Base-by-base conservation (phyloP, 2,113 vertebrate genomes). In the Verasper variegatus region DNA sequence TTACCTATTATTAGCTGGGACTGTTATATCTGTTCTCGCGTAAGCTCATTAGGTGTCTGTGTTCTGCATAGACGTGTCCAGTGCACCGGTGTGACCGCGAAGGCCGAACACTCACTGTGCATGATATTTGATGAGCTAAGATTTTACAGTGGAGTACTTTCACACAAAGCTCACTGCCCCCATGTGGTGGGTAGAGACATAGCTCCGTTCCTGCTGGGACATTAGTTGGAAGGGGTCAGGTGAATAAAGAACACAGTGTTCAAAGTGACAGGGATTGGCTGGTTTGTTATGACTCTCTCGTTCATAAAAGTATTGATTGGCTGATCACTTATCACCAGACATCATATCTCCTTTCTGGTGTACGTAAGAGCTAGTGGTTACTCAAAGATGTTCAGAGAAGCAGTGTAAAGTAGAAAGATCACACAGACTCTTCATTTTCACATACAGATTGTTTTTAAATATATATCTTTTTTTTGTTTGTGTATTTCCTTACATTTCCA, bases 1-100 rank as follows among this genome's bases (percentile, higher is more conserved):
- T 93, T 91, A 91, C 80, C 87, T 89, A 88, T 87, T 91, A 90
- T 94, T 92, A 94, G 87, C 80, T n/a, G 76, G 73, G 68, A 73
- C 76, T 80, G 76, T 87, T 85, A 69, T 69, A 76, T 78, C 68
- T 69, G 80, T 72, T 81, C 65, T 75, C 20, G 52, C 45, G 20
- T 89, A 93, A 95, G 92, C 91, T 91, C 82, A 85, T 90, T 92
- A 89, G 3, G 21, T 67, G 72, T 88, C 78, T 75, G 62, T 68
- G 74, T 56, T 77, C 68, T 45, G 27, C 55, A 78, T 3, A 13
- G 56, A 60, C 54, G 49, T 67, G 52, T 78, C 64, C 20, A 40
- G 40, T 27, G 18, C 42, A 42, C 40, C 12, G 12, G 40, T 49
- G 51, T 54, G 51, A n/a, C 18, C 18, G 8, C n/a, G 51, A 8